Evolutionary conservation across 2,797 vertebrate species (phyloP).

Genomic region (Sphenodon punctatus): DNA sequence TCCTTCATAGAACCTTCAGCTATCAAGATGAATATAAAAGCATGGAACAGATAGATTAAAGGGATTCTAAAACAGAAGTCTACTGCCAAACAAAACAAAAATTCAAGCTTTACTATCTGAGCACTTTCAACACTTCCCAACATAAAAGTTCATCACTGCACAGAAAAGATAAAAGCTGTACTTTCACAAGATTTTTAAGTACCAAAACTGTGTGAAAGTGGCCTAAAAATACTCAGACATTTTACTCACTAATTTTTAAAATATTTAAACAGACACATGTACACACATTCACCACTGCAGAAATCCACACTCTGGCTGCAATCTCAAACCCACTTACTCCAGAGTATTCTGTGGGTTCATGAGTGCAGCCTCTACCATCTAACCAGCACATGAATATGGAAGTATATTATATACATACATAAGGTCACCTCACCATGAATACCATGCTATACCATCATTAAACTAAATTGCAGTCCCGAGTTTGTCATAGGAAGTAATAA

Average conservation of each 20-base stretch:
- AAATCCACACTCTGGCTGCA: too few relatives aligned
- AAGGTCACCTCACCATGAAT: slow-evolving; percentile 26
- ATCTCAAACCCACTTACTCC: too few relatives aligned
- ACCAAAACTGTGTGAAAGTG: slow-evolving; percentile 51
- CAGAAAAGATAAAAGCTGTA: slow-evolving; percentile 75
- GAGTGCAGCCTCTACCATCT: too few relatives aligned
- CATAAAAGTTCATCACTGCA: slow-evolving; percentile 74
- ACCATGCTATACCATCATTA: slow-evolving; percentile 32
- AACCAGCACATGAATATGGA: slow-evolving; percentile 8
- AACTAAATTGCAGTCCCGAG: slow-evolving; percentile 40
- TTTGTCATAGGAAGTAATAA: slow-evolving; percentile 37
- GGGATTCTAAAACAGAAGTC: slow-evolving; percentile 86
- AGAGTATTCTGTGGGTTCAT: too few relatives aligned
- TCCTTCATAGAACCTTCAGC: slow-evolving; percentile 72
- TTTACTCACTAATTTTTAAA: slow-evolving; percentile 60
- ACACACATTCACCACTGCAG: slow-evolving; percentile 11
- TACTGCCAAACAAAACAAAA: slow-evolving; percentile 91
- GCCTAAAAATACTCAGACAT: slow-evolving; percentile 50
- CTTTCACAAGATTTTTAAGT: slow-evolving; percentile 70
- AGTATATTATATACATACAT: not conserved
- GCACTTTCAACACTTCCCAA: slow-evolving; percentile 77
- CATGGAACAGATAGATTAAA: slow-evolving; percentile 86
- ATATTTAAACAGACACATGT: slow-evolving; percentile 8
- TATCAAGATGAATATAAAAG: slow-evolving; percentile 78
- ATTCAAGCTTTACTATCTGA: slow-evolving; percentile 73